Evolutionary conservation across 2,113 vertebrate genomes (phyloP).

Genomic region (Macaca mulatta): DNA sequence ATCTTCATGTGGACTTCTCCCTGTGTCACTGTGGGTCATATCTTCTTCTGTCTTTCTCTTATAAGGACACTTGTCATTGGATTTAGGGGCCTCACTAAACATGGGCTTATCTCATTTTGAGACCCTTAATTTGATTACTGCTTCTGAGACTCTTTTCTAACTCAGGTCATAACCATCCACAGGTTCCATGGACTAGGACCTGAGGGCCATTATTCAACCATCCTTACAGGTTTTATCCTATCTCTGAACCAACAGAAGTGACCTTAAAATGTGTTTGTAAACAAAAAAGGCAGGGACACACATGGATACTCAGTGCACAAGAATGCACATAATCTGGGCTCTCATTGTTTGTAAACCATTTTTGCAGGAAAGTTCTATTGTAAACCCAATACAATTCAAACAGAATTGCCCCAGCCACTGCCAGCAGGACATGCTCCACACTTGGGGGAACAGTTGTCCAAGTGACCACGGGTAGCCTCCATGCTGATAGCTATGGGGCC

Average conservation of each 20-base stretch:
- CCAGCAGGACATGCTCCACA: background rate
- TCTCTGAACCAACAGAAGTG: background rate
- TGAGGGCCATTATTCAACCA: background rate
- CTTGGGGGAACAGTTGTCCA: background rate
- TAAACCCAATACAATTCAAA: background rate
- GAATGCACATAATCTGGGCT: accelerated
- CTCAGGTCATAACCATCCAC: background rate
- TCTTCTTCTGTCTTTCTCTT: background rate
- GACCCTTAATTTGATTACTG: background rate
- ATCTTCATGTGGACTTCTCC: background rate
- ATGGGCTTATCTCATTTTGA: background rate
- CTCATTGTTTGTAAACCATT: background rate
- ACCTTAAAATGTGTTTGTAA: background rate
- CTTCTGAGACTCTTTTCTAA: background rate
- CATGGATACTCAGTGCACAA: accelerated
- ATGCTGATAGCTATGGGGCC: background rate
- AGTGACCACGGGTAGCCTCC: background rate
- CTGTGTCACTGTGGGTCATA: background rate
- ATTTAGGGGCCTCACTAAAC: background rate
- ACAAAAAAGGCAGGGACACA: accelerated
- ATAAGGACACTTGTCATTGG: background rate
- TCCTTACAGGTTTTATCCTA: accelerated
- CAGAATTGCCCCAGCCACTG: background rate
- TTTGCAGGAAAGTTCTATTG: background rate
- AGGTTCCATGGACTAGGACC: background rate